A percentile compares a stretch with the other conserved stretches of the same genome.
Evolutionary conservation across 2,113 vertebrate genomes (phyloP).

Genomic region (Terrapene triunguis): DNA sequence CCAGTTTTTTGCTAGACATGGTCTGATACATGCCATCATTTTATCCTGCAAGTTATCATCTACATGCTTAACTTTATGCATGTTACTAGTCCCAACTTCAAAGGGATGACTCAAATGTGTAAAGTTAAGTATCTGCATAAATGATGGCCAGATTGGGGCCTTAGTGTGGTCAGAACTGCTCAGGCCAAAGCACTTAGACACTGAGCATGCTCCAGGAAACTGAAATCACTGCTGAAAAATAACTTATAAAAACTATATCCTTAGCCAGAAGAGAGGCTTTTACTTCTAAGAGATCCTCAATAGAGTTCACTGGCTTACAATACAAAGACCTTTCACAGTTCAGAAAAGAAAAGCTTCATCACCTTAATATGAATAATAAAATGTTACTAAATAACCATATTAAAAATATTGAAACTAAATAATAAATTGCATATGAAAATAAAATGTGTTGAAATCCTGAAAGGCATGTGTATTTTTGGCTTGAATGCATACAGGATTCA

Average conservation of each 20-base stretch:
- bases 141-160: neutral
- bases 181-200: neutral
- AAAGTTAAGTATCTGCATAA: neutral
- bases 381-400: neutral
- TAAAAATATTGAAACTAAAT: neutral
- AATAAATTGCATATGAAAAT: neutral
- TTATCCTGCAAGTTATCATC: neutral
- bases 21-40: neutral
- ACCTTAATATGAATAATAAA: neutral
- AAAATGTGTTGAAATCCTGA: neutral
- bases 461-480: neutral
- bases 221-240: slow-evolving; percentile 55
- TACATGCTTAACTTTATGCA: neutral
- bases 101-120: neutral
- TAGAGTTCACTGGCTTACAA: slow-evolving; percentile 34
- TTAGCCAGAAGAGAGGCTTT: slow-evolving; percentile 40
- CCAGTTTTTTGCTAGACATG: neutral
- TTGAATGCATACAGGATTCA: neutral
- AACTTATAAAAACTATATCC: slow-evolving; percentile 43
- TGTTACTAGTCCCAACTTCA: neutral
- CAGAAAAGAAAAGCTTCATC: neutral
- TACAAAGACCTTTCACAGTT: neutral
- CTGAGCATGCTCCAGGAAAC: slow-evolving; percentile 48
- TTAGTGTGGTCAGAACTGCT: neutral
- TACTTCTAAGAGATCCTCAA: slow-evolving; percentile 35